These are phyloP conservation scores for Ruditapes philippinarum DNA, from an alignment of 1,140 invertebrate species.

Conservation along the genomic window DNA sequence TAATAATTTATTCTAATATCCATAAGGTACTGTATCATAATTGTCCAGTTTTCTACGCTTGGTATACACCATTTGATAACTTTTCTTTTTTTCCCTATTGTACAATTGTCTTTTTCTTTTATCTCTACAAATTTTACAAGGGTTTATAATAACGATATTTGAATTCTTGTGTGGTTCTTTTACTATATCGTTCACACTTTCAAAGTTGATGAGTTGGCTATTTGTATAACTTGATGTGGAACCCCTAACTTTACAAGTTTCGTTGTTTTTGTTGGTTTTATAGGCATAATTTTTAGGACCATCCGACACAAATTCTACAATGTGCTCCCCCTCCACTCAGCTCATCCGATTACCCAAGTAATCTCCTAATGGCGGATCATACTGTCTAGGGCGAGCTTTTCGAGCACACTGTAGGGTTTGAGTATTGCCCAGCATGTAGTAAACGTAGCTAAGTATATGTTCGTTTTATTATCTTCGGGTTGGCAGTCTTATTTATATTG, in stretches of 20 bases:
- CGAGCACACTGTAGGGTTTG: conserved; percentile 84
- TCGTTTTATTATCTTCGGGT: conserved; percentile 71
- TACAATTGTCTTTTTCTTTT: neutral
- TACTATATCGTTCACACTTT: neutral
- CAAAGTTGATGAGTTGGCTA: neutral
- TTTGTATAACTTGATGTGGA: conserved; percentile 68
- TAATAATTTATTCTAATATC: no score
- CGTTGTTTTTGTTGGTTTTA: conserved; percentile 49
- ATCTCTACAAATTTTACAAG: conserved; percentile 52
- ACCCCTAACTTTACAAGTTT: conserved; percentile 67
- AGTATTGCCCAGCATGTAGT: conserved; percentile 85
- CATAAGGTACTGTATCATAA: conserved; percentile 62
- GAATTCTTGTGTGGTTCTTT: neutral
- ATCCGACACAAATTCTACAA: conserved; percentile 63
- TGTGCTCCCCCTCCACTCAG: conserved; percentile 52
- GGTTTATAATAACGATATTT: no score
- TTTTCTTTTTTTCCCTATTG: no score
- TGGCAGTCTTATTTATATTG: conserved; percentile 23
- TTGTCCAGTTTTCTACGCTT: neutral
- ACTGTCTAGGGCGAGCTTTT: conserved; percentile 72
- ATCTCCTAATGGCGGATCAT: conserved; percentile 44
- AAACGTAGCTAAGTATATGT: conserved; percentile 84
- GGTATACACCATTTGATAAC: no score
- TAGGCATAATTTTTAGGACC: conserved; percentile 68
- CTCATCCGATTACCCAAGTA: conserved; percentile 66